Base-by-base conservation (phyloP, 92 coral and sea anemone species). In the Epizoanthus illoricatus region DNA sequence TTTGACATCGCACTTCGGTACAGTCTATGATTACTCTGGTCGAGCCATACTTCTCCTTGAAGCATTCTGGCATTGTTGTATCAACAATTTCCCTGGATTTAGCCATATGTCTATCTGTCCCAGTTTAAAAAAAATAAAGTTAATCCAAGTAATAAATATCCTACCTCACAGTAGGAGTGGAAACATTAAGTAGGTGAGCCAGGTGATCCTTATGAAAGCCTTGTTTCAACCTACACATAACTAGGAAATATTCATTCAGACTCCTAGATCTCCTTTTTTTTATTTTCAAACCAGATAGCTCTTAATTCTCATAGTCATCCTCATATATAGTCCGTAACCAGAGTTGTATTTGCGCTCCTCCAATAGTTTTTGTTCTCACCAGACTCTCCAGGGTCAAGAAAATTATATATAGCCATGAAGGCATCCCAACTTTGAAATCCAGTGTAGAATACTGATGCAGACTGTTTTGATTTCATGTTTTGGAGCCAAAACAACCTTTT, bases 161-260 rank as follows among this genome's bases (percentile, higher is more conserved):
- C 86, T 81, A 47, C 66, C 66, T 60, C 10, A 88, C 91, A 61
- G 91, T 88, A 18, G 91, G 70, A 8, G 69, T n/a, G 18, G 92
- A 89, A 24, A 86, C 69, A 71, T 79, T 59, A 71, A 82, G 86
- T 56, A 86, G 76, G 21, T 89, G 86, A 43, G 87, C 80, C 4
- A 89, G 71, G 62, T 89, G 92, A 33, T 86, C 70, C 61, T 89
- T 85, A 39, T 62, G 85, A 82, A 89, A 81, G 7, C 85, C 90
- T 84, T 89, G 92, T 75, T 90, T 75, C 7, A 89, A 73, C 28
- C 92, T 78, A 61, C 92, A 89, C 92, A 89, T 81, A 36, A 86
- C 87, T 7, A 89, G 81, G 49, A 89, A 81, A 76, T 56, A 86
- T 47, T 88, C 91, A 13, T 88, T 80, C 55, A 81, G 49, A 15